Conservation (phyloP, 2,113 vertebrate genomes). For the Copsychus sechellarum region DNA sequence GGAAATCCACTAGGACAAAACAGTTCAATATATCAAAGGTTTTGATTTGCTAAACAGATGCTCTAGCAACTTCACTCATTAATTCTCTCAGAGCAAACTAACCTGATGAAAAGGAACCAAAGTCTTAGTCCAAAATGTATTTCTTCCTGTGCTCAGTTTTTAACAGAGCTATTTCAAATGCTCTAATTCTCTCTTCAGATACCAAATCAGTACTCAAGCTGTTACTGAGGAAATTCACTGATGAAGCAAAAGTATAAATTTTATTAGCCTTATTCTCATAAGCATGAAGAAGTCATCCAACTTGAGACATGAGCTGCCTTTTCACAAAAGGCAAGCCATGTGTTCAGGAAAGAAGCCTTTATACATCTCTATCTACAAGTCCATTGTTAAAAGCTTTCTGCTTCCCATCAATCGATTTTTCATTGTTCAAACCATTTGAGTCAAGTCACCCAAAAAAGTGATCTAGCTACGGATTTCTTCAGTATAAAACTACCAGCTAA, state of each 20-base stretch:
- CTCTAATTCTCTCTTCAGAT: not conserved
- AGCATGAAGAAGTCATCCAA: not conserved
- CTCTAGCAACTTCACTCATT: not conserved
- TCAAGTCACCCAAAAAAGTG: not conserved
- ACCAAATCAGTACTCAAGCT: not conserved
- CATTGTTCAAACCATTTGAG: not conserved
- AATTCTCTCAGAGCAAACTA: not conserved
- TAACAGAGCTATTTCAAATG: not conserved
- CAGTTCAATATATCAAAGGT: not conserved
- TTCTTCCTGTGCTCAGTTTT: not conserved
- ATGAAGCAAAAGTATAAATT: not conserved
- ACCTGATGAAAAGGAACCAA: not conserved
- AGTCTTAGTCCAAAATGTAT: not conserved
- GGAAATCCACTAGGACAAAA: not conserved
- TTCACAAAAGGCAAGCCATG: not conserved
- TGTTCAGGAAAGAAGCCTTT: not conserved
- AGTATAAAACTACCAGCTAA: not conserved
- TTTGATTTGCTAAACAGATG: not conserved
- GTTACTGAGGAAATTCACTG: not conserved
- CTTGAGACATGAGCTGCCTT: not conserved
- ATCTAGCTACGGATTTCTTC: not conserved
- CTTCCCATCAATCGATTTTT: not conserved
- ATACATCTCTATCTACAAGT: fast-evolving
- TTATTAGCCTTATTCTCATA: not conserved
- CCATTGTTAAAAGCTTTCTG: not conserved